These are phyloP conservation scores for Stomorhina lunata DNA, from an alignment of 2,888 invertebrate species.

Conservation along the genomic window DNA sequence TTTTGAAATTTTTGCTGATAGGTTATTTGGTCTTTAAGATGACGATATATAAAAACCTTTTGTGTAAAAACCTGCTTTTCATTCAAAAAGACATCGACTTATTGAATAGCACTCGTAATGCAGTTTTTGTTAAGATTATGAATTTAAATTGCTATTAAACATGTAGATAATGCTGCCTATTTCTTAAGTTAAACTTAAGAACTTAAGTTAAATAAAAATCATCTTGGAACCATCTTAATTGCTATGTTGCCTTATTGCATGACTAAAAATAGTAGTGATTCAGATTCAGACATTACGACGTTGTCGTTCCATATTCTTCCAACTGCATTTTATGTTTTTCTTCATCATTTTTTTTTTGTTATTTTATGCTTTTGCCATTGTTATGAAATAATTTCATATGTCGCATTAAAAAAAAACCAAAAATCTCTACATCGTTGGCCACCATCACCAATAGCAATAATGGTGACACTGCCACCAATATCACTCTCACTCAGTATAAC, in stretches of 20 bases:
- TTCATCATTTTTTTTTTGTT: neutral
- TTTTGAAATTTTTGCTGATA: too few relatives aligned
- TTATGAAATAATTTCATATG: neutral
- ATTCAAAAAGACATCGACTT: too few relatives aligned
- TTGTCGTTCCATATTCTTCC: slow-evolving; percentile 20
- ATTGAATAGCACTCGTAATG: too few relatives aligned
- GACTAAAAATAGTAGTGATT: slow-evolving; percentile 22
- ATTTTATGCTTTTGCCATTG: neutral
- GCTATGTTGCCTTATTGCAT: slow-evolving; percentile 31
- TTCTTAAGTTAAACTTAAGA: too few relatives aligned
- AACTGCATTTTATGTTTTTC: neutral
- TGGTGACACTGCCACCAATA: neutral
- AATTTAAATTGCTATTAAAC: too few relatives aligned
- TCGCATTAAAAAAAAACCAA: neutral
- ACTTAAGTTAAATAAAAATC: too few relatives aligned
- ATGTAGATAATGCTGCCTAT: too few relatives aligned
- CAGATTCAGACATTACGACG: slow-evolving; percentile 17
- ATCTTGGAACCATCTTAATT: too few relatives aligned
- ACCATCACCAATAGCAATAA: slow-evolving; percentile 3
- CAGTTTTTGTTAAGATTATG: too few relatives aligned
- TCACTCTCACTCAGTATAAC: slow-evolving; percentile 32
- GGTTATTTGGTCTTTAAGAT: too few relatives aligned
- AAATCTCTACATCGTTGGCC: slow-evolving; percentile 14
- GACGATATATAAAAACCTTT: too few relatives aligned
- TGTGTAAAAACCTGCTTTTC: too few relatives aligned